These are phyloP conservation scores for Pachyrhynchus sulphureomaculatus DNA, from an alignment of 1,140 invertebrate genomes.

Conservation along the genomic window DNA sequence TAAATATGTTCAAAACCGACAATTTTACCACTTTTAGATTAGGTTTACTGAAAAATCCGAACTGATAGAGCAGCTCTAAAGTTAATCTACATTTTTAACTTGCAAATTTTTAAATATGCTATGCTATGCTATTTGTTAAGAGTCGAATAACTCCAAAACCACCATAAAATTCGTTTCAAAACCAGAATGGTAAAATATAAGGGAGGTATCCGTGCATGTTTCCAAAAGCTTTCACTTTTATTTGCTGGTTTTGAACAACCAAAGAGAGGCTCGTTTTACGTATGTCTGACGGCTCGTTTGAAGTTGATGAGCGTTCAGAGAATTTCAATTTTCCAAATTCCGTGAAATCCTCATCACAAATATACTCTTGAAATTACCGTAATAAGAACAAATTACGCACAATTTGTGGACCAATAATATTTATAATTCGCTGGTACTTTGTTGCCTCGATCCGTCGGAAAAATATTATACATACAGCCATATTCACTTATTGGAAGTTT, in stretches of 20 bases:
- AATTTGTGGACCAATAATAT: conserved; percentile 45
- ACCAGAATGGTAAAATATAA: not conserved
- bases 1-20: no score
- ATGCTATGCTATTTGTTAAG: no score
- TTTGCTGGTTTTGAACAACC: conserved; percentile 2
- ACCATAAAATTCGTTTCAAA: not conserved
- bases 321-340: conserved; percentile 44
- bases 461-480: conserved; percentile 15
- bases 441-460: conserved; percentile 14
- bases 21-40: no score
- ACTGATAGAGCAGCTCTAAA: no score
- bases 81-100: no score
- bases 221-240: conserved; percentile 6
- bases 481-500: conserved; percentile 29
- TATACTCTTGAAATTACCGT: conserved; percentile 41
- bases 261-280: not conserved
- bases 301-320: conserved; percentile 29
- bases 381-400: conserved; percentile 44
- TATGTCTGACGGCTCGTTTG: conserved; percentile 37
- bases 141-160: no score
- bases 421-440: conserved; percentile 30
- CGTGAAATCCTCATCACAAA: conserved; percentile 34
- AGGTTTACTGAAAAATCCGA: no score
- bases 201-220: not conserved
- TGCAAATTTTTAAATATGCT: no score